A percentile compares a stretch with the other conserved stretches of the same genome.
Evolutionary conservation across 2,113 vertebrate species (phyloP).

Genomic region (Galbula dea): DNA sequence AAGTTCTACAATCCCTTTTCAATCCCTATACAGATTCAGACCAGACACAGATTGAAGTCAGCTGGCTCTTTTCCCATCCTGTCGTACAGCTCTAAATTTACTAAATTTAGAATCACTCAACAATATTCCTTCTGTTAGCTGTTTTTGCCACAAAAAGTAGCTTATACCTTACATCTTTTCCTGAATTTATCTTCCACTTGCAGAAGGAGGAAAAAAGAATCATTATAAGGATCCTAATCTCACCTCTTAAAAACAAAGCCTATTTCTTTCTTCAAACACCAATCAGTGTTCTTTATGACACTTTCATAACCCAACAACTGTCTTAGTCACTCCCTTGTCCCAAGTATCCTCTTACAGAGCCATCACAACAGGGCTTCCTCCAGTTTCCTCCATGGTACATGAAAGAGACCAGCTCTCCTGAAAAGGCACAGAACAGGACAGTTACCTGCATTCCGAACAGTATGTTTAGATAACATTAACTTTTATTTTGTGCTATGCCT

Average conservation of each 20-base stretch:
- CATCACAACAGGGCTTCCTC: neutral
- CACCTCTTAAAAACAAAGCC: neutral
- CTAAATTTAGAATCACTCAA: neutral
- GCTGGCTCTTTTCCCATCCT: neutral
- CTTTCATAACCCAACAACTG: neutral
- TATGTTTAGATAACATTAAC: neutral
- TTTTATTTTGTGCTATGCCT: neutral
- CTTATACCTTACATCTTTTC: neutral
- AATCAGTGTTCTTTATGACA: neutral
- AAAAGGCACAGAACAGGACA: neutral
- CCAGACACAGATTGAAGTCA: neutral
- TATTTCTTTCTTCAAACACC: neutral
- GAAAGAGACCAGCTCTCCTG: neutral
- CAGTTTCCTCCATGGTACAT: neutral
- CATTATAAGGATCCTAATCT: neutral
- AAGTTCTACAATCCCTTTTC: neutral
- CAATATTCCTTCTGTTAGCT: neutral
- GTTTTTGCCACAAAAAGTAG: neutral
- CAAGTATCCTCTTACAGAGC: neutral
- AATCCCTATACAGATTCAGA: neutral
- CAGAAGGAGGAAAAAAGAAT: neutral
- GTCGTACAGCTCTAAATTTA: neutral
- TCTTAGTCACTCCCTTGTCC: neutral
- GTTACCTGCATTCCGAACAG: neutral
- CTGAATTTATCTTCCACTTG: neutral